Percentiles rank a stretch among this genome's conserved stretches.
Conservation (phyloP, 2,888 invertebrate species). For the Mystacides longicornis region DNA sequence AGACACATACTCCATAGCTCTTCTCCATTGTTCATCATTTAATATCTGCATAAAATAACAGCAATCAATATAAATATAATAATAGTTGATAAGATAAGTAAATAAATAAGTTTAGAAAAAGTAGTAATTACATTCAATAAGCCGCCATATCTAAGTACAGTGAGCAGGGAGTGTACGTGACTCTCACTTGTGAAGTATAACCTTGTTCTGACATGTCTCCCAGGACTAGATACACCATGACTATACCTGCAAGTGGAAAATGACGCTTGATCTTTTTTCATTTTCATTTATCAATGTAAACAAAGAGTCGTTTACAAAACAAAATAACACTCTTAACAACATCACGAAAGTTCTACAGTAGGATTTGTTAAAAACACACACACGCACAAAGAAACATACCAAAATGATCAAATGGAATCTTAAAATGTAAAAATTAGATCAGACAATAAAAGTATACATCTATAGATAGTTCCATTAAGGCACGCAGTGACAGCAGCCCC, state of each 20-base stretch:
- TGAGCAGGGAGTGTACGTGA: conserved; percentile 96
- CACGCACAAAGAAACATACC: no score
- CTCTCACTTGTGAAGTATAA: conserved; percentile 99
- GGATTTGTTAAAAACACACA: no score
- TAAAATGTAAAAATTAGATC: no score
- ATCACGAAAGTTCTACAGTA: no score
- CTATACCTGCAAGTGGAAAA: conserved; percentile 71
- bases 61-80: background rate
- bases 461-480: no score
- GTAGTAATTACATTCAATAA: conserved; percentile 63
- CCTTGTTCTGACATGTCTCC: conserved; percentile 95
- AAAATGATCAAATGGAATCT: no score
- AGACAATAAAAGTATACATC: no score
- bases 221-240: conserved; percentile 96
- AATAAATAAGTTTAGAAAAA: background rate
- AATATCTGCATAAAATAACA: conserved; percentile 44
- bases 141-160: conserved; percentile 89
- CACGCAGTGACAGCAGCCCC: no score
- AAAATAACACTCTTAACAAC: no score
- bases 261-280: no score
- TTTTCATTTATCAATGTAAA: no score
- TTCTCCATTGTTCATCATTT: conserved; percentile 95
- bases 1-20: conserved; percentile 97
- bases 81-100: background rate
- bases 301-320: no score